Conservation (phyloP, 2,888 invertebrate genomes). For the Nebria salina region DNA sequence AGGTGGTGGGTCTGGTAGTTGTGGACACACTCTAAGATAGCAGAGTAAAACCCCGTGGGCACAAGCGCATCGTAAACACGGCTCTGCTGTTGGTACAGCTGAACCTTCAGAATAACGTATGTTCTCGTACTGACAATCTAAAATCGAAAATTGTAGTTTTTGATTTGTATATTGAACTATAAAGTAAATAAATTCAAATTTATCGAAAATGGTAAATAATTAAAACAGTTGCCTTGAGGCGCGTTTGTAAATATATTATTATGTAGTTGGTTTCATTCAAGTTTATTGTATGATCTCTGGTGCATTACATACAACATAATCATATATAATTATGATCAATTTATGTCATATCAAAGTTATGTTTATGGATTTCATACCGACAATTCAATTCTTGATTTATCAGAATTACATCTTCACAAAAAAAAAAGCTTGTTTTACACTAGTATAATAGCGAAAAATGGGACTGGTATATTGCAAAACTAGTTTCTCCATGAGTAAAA, state of each 20-base stretch:
- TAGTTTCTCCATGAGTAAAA: too few species aligned
- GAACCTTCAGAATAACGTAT: constrained; percentile 73
- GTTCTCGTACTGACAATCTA: constrained; percentile 80
- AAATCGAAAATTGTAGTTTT: constrained; percentile 45
- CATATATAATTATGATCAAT: not conserved
- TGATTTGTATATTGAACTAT: too few species aligned
- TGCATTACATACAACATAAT: not conserved
- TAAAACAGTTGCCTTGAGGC: too few species aligned
- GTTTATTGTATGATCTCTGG: not conserved
- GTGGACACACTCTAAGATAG: constrained; percentile 79
- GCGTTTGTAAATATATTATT: not conserved
- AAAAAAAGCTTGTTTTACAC: not conserved
- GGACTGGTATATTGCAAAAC: too few species aligned
- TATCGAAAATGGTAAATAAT: too few species aligned
- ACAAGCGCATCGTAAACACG: constrained; percentile 83
- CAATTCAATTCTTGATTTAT: not conserved
- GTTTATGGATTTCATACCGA: not conserved
- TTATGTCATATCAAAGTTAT: not conserved
- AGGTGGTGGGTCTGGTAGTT: constrained; percentile 79
- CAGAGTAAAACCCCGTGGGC: constrained; percentile 77
- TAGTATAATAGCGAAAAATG: too few species aligned
- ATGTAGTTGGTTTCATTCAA: not conserved
- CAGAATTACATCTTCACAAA: not conserved
- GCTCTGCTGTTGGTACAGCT: constrained; percentile 74
- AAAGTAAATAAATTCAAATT: too few species aligned